These are phyloP conservation scores for Parapsyche elsis DNA, from an alignment of 1,140 invertebrate genomes.

Conservation along the genomic window DNA sequence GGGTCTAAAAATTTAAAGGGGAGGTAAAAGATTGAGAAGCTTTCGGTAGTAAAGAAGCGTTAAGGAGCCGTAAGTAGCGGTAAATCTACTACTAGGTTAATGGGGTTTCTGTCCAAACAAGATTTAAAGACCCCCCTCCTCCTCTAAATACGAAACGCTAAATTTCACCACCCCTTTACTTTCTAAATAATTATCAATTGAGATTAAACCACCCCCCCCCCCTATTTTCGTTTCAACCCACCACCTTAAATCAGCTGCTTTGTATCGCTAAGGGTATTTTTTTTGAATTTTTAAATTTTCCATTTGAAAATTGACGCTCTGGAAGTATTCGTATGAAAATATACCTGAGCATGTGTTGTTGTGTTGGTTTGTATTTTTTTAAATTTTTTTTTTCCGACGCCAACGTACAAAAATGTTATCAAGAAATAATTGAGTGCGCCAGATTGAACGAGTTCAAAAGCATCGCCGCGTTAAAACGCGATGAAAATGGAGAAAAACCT, in stretches of 20 bases:
- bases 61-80: conserved; percentile 29
- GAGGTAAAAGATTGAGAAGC: conserved; percentile 25
- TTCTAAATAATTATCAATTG: conserved; percentile 32
- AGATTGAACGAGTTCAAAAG: conserved; percentile 14
- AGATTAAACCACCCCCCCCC: not conserved
- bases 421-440: conserved; percentile 3
- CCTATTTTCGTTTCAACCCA: not conserved
- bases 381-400: not conserved
- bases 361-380: not conserved
- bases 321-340: not conserved
- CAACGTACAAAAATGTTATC: not conserved
- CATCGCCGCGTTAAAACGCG: not conserved
- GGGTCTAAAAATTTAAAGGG: too few species aligned
- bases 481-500: not conserved
- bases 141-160: not conserved
- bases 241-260: too few species aligned
- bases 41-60: conserved; percentile 27
- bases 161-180: conserved; percentile 5
- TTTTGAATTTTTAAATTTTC: not conserved
- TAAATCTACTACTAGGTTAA: conserved; percentile 32
- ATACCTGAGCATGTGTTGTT: not conserved
- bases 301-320: not conserved
- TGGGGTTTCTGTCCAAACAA: conserved; percentile 31
- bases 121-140: conserved; percentile 14
- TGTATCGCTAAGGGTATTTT: too few species aligned